Evolutionary conservation across 2,797 vertebrate species (phyloP), one percentile per base, ranked within the genome.

Genomic region (Parauchenoglanis ngamensis): DNA sequence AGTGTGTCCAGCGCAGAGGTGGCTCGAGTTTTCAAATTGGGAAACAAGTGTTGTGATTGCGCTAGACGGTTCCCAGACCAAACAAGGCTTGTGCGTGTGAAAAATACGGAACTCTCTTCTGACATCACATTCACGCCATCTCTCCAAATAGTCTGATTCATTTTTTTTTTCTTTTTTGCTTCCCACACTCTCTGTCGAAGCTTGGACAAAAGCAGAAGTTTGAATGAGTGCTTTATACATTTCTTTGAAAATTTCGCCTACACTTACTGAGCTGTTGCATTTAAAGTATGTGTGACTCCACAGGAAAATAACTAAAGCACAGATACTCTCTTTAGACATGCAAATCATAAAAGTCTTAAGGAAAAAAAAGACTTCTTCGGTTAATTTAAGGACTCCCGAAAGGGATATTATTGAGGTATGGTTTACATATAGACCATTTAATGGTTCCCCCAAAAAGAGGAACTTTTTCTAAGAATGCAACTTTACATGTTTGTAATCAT

Each of bases 51-150:
- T 54, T 79, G 70, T 46, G 54, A 87, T 88, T 65, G 59, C 78
- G 78, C 65, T 77, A 88, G 81, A 86, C 44, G 35, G 65, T 87
- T 87, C 84, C 59, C 67, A 82, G 83, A 90, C 89, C 91, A 94
- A 92, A 90, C 73, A 3, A 89, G 86, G 79, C 89, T 85, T 93
- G 92, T 65, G 94, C 95, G 94, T 96, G 95, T 91, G 91, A 95
- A 93, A 85, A 95, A 96, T 78, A 73, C 83, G 94, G 95, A 95
- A 95, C 86, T 93, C 0, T 61, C 28, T 73, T 1, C 4, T 95
- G 94, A 95, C 92, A 93, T 94, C 88, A 92, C 89, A 90, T 92
- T 92, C 93, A 92, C 89, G 87, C 91, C 92, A 92, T 90, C 87
- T 87, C 87, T 89, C 89, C 88, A 94, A 94, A 94, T 92, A 94